A percentile compares a stretch with the other conserved stretches of the same genome.
phyloP scores from a whole-genome alignment of 2,797 vertebrate species.

The Potorous gilbertii region DNA sequence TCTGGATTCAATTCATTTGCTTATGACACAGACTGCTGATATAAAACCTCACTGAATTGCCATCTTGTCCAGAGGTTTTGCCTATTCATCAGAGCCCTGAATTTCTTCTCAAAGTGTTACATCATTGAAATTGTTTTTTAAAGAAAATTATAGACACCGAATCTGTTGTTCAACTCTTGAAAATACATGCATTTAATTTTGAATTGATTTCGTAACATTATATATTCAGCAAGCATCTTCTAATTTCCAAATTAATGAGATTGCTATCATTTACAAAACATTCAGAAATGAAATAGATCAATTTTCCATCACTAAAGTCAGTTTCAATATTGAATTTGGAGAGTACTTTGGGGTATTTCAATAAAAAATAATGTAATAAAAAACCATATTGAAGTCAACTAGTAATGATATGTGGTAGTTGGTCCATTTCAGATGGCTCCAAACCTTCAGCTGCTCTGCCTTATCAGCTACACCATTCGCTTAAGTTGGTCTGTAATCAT shows the following conservation, averaged over 20 bases:
- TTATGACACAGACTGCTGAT: slow-evolving; percentile 69
- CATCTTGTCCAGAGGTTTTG: slow-evolving; percentile 57
- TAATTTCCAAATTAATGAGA: slow-evolving; percentile 60
- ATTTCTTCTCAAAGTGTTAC: slow-evolving; percentile 64
- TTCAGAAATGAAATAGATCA: slow-evolving; percentile 47
- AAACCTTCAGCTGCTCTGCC: slow-evolving; percentile 44
- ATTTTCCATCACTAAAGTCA: slow-evolving; percentile 57
- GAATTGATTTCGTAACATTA: slow-evolving; percentile 51
- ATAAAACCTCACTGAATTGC: slow-evolving; percentile 48
- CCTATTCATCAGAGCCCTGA: slow-evolving; percentile 58
- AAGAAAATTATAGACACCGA: slow-evolving; percentile 65
- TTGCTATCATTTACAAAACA: slow-evolving; percentile 57
- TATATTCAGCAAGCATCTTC: slow-evolving; percentile 51
- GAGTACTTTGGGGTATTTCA: slow-evolving; percentile 66
- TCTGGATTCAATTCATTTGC: slow-evolving; percentile 69
- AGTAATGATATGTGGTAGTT: slow-evolving; percentile 55
- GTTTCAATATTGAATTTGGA: slow-evolving; percentile 51
- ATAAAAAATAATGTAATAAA: slow-evolving; percentile 65
- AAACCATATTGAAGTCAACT: slow-evolving; percentile 56
- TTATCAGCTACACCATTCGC: slow-evolving; percentile 40
- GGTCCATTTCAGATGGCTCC: slow-evolving; percentile 54
- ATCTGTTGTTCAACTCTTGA: slow-evolving; percentile 53
- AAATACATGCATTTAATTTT: slow-evolving; percentile 62
- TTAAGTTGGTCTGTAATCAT: slow-evolving; percentile 64
- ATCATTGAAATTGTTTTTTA: slow-evolving; percentile 63